A percentile compares a stretch with the other conserved stretches of the same genome.
Evolutionary conservation across 2,888 invertebrate species (phyloP).

Genomic region (Euplexia lucipara): DNA sequence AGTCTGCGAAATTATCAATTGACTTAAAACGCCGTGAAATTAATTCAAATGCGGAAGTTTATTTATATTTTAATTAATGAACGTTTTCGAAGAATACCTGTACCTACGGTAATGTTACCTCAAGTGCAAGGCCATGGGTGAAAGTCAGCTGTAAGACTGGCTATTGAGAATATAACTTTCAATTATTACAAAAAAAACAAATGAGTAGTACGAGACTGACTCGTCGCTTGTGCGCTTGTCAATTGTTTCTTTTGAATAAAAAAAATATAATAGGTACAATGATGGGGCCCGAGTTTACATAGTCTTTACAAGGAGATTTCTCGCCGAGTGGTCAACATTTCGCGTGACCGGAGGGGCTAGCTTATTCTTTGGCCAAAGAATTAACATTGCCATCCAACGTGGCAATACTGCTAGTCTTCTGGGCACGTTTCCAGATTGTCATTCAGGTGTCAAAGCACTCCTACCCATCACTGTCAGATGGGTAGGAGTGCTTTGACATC

Average conservation of each 20-base stretch:
- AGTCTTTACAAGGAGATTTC: no score
- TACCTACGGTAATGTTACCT: not conserved
- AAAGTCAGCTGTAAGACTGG: conserved; percentile 14
- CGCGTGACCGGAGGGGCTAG: no score
- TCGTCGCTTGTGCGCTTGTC: not conserved
- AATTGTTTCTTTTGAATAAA: conserved; percentile 23
- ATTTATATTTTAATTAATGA: conserved; percentile 36
- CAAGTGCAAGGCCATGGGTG: conserved; percentile 43
- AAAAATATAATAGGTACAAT: no score
- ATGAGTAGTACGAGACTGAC: not conserved
- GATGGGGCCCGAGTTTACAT: no score
- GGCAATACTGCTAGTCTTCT: no score
- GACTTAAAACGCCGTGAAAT: conserved; percentile 35
- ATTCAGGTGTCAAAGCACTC: no score
- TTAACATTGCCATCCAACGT: no score
- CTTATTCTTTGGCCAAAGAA: no score
- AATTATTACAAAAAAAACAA: conserved; percentile 12
- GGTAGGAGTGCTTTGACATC: no score
- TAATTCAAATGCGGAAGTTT: conserved; percentile 39
- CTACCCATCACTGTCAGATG: no score
- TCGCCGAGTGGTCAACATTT: no score
- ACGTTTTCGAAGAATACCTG: conserved; percentile 10
- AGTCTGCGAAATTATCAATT: conserved; percentile 15
- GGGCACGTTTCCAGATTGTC: no score
- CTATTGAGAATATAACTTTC: conserved; percentile 17